A percentile compares a stretch with the other conserved stretches of the same genome.
These are phyloP conservation scores for Zonitis immaculata DNA, from an alignment of 2,888 invertebrate species.

Conservation along the genomic window DNA sequence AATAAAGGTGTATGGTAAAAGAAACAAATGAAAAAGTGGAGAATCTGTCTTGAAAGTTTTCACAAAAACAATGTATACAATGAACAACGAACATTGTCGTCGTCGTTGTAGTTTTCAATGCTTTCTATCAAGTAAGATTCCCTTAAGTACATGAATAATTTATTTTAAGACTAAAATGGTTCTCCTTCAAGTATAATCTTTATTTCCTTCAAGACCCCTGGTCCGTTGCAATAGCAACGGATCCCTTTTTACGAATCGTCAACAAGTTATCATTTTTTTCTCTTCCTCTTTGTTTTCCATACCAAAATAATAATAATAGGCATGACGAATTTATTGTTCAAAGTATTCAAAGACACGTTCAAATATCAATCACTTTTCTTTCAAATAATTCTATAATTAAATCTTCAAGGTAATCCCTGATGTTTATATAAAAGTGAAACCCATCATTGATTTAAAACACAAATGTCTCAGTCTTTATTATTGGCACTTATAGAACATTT, in stretches of 20 bases:
- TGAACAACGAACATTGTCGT: conserved; percentile 13
- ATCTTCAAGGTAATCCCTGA: neutral
- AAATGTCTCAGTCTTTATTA: neutral
- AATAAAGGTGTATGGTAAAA: conserved; percentile 7
- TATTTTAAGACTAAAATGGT: conserved; percentile 14
- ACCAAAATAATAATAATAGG: no score
- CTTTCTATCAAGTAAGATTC: conserved; percentile 17
- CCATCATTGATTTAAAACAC: neutral
- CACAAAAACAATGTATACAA: conserved; percentile 20
- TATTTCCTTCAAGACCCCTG: neutral
- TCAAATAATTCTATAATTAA: conserved; percentile 6
- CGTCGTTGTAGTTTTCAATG: conserved; percentile 6
- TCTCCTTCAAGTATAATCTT: neutral
- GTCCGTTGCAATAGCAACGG: neutral
- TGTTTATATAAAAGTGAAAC: neutral
- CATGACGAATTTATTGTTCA: no score
- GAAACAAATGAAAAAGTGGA: conserved; percentile 5
- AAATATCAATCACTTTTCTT: no score
- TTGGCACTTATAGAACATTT: no score
- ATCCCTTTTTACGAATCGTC: neutral
- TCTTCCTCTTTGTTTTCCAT: no score
- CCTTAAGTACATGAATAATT: conserved; percentile 22
- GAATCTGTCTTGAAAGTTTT: conserved; percentile 20
- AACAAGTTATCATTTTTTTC: no score
- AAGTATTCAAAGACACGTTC: no score